Base-by-base conservation (phyloP, 2,888 invertebrate species). In the Liposcelis brunnea region DNA sequence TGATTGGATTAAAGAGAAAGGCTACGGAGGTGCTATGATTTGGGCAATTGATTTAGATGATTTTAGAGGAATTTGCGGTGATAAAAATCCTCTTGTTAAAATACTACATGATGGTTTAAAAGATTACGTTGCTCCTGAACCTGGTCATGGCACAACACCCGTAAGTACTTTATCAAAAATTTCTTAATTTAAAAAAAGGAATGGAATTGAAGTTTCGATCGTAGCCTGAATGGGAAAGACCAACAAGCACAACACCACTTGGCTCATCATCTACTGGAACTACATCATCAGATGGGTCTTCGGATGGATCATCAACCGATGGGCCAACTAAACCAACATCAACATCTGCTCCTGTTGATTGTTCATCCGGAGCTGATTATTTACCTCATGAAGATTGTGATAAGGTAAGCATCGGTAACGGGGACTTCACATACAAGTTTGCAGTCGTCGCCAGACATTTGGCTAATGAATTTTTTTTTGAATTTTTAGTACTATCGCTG, bases 41-140 rank as follows among this genome's bases (percentile, higher is more conserved):
- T 90, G 90, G 90, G 89, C 90, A 18, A 78, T 89, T 42, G 85
- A 85, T 53, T 86, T 89, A 87, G 90, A 91, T 48, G 90, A 90
- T 60, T 90, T 87, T 59, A 71, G 72, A 48, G 87, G 86, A 0
- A 59, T 84, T 1, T 90, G 90, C 55, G 89, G 89, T 0, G 69
- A 74, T 1, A 71, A 74, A 55, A 85, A 89, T 60, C 72, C 77
- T 0, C 64, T 90, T 7, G 78, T 81, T 50, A 75, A 79, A 49
- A 71, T 84, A 44, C 65, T 90, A 42, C 64, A 80, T 55, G 69
- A 76, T 18, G 77, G 74, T 54, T 80, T 90, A 82, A 72, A 71
- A 48, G 64, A 68, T 43, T 66, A 66, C 52, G 51, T 53, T 11
- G 65, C 66, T 5, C 61, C 64, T 5, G 51, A 52, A 16, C 56